Percentiles rank a stretch among this genome's conserved stretches.
Evolutionary conservation across 2,888 invertebrate species (phyloP).

Genomic region (Leptopilina syphax): DNA sequence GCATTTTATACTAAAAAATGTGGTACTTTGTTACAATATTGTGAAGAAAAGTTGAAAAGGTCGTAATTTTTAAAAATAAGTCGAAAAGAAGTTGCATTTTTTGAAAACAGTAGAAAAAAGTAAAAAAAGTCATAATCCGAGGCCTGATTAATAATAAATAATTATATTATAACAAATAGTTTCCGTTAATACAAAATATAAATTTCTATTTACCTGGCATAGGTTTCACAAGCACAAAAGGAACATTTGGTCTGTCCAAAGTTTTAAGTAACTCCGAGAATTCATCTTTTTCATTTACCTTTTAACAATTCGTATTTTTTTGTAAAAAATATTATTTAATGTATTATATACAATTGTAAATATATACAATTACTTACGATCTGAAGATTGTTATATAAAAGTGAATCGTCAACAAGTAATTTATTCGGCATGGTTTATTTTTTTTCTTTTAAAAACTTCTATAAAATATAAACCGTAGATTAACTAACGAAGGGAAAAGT

Average conservation of each 20-base stretch:
- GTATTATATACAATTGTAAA: background rate
- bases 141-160: too few relatives aligned
- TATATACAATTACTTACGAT: conserved; percentile 36
- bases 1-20: too few relatives aligned
- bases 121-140: too few relatives aligned
- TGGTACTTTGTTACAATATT: too few relatives aligned
- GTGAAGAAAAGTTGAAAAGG: too few relatives aligned
- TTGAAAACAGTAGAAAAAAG: too few relatives aligned
- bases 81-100: too few relatives aligned
- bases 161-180: background rate
- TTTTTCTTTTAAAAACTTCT: background rate
- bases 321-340: background rate
- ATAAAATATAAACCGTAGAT: background rate
- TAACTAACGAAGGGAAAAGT: too few relatives aligned
- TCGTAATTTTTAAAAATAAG: too few relatives aligned
- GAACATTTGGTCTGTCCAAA: conserved; percentile 31
- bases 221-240: conserved; percentile 44
- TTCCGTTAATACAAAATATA: background rate
- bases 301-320: background rate
- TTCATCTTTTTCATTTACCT: conserved; percentile 45
- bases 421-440: conserved; percentile 43
- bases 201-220: conserved; percentile 43
- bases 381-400: conserved; percentile 39
- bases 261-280: conserved; percentile 44
- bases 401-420: conserved; percentile 48